Conservation (phyloP, 2,888 invertebrate genomes). For the Scaptomyza parva region DNA sequence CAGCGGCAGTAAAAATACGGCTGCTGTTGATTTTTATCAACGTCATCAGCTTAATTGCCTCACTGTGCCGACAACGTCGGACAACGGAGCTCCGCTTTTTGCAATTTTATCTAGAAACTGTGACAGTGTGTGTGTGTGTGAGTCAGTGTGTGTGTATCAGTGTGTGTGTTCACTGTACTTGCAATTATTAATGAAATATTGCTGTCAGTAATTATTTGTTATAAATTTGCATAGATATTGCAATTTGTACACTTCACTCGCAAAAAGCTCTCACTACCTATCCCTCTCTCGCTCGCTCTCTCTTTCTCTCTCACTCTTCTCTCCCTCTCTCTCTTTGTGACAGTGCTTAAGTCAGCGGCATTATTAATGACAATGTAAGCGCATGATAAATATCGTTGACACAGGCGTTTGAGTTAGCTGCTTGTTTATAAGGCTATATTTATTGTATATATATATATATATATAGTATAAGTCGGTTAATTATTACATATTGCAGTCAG, state of each 20-base stretch:
- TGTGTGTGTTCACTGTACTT: slow-evolving; percentile 45
- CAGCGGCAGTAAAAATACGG: slow-evolving; percentile 5
- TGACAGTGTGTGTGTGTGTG: slow-evolving; percentile 31
- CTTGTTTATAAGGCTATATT: slow-evolving; percentile 21
- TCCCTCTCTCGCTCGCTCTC: background rate
- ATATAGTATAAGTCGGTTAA: slow-evolving; percentile 37
- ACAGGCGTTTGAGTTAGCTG: slow-evolving; percentile 57
- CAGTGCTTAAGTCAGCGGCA: slow-evolving; percentile 54
- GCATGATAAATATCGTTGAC: slow-evolving; percentile 78
- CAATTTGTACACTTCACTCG: slow-evolving; percentile 77
- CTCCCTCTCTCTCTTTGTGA: background rate
- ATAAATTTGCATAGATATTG: slow-evolving; percentile 82
- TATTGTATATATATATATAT: background rate
- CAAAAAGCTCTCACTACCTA: slow-evolving; percentile 4
- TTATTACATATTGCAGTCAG: slow-evolving; percentile 27
- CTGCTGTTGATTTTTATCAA: slow-evolving; percentile 79
- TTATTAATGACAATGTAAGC: slow-evolving; percentile 78
- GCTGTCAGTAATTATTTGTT: slow-evolving; percentile 82
- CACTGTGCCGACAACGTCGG: slow-evolving; percentile 64
- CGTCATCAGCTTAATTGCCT: slow-evolving; percentile 81
- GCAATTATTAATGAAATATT: slow-evolving; percentile 82
- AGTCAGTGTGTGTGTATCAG: background rate
- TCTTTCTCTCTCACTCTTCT: background rate
- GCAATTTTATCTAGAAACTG: slow-evolving; percentile 76
- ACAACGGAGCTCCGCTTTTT: slow-evolving; percentile 49